Conservation (phyloP, 2,797 vertebrate genomes). For the Orestias chungarensis region DNA sequence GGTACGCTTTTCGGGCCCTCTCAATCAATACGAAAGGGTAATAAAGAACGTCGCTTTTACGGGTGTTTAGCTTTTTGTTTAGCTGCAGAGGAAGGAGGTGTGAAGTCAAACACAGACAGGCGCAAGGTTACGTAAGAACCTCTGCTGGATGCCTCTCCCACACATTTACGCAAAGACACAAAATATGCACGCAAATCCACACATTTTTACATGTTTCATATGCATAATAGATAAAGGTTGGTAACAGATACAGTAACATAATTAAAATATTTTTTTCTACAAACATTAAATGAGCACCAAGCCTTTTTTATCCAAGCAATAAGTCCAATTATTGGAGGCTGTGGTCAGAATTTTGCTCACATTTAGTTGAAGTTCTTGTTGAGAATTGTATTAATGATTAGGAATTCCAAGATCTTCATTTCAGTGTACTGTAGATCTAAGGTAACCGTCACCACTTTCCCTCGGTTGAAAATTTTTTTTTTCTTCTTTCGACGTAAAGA, state of each 20-base stretch:
- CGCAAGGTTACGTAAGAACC: constrained; percentile 44
- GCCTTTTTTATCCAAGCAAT: background rate
- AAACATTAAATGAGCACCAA: background rate
- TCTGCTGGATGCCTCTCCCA: constrained; percentile 20
- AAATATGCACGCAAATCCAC: background rate
- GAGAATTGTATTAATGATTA: background rate
- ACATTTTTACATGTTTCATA: constrained; percentile 1
- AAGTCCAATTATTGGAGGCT: background rate
- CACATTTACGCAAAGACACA: background rate
- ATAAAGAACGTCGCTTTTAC: constrained; percentile 74
- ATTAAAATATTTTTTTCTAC: background rate
- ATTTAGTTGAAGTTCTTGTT: background rate
- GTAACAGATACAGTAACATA: background rate
- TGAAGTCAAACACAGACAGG: constrained; percentile 41
- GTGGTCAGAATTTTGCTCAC: background rate
- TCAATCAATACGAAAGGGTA: constrained; percentile 77
- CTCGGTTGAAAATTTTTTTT: background rate
- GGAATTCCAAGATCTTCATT: background rate
- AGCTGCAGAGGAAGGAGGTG: constrained; percentile 60
- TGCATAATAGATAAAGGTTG: background rate
- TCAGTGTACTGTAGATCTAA: background rate
- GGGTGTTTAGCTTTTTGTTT: constrained; percentile 67
- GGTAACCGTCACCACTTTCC: background rate
- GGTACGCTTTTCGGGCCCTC: constrained; percentile 71
- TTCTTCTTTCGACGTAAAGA: background rate